Evolutionary conservation across 2,113 vertebrate species (phyloP).

Genomic region (Zapus hudsonius): DNA sequence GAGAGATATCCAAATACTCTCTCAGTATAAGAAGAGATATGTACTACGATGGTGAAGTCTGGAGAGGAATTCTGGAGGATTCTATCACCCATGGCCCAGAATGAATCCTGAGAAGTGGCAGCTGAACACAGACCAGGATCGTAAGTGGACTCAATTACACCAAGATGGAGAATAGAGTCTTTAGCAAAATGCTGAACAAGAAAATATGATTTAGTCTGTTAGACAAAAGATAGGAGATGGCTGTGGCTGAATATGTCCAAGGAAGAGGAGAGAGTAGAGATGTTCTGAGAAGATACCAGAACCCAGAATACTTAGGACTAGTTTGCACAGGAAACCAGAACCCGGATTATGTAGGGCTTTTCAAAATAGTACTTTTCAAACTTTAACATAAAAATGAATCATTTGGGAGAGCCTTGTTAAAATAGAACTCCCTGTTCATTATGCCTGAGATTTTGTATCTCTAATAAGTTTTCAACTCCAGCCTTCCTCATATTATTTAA

Average conservation of each 20-base stretch:
- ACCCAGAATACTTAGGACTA: rapidly evolving
- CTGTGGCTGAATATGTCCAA: neutral
- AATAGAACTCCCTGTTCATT: neutral
- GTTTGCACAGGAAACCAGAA: neutral
- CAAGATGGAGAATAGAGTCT: neutral
- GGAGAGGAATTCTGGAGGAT: rapidly evolving
- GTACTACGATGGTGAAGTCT: rapidly evolving
- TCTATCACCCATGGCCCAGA: too few relatives aligned
- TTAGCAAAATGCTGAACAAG: neutral
- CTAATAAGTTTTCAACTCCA: neutral
- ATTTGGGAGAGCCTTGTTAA: neutral
- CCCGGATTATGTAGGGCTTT: neutral
- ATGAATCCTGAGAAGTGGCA: neutral
- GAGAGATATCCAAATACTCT: neutral
- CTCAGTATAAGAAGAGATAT: neutral
- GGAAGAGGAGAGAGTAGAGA: neutral
- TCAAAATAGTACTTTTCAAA: neutral
- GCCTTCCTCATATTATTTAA: neutral
- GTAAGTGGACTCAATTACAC: neutral
- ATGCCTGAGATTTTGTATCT: neutral
- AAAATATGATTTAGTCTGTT: neutral
- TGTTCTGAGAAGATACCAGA: neutral
- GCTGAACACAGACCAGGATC: neutral
- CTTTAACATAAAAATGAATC: neutral
- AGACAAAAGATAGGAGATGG: neutral